phyloP scores from a whole-genome alignment of 2,797 vertebrate genomes.

The Microtus obscurus region DNA sequence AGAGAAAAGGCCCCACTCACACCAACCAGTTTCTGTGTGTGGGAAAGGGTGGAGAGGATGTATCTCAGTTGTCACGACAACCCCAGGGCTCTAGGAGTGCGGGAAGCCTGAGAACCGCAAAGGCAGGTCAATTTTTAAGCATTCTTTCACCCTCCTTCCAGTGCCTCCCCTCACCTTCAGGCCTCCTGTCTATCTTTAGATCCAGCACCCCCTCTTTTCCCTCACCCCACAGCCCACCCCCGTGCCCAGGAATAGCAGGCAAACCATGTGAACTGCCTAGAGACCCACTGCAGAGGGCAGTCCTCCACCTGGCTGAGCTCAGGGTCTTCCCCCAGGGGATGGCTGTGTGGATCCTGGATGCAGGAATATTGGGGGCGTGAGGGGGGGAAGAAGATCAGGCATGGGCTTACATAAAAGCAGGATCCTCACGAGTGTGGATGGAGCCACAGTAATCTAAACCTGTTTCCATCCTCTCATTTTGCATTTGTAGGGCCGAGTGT shows the following conservation, averaged over 20 bases:
- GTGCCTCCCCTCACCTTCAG: neutral
- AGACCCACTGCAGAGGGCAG: neutral
- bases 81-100: neutral
- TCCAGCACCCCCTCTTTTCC: neutral
- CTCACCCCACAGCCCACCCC: slow-evolving; percentile 19
- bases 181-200: slow-evolving; percentile 48
- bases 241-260: slow-evolving; percentile 13
- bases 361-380: neutral
- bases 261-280: neutral
- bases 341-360: neutral
- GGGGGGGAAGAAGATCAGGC: neutral
- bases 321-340: neutral
- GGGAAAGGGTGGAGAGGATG: neutral
- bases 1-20: neutral
- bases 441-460: neutral
- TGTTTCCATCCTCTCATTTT: neutral
- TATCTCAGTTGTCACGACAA: slow-evolving; percentile 64
- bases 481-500: neutral
- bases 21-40: neutral
- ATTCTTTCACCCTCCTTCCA: neutral
- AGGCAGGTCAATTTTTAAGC: neutral
- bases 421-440: neutral
- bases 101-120: slow-evolving; percentile 50
- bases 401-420: neutral
- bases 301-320: neutral